Evolutionary conservation across 1,140 invertebrate species (phyloP).

Genomic region (Aphis craccivora): DNA sequence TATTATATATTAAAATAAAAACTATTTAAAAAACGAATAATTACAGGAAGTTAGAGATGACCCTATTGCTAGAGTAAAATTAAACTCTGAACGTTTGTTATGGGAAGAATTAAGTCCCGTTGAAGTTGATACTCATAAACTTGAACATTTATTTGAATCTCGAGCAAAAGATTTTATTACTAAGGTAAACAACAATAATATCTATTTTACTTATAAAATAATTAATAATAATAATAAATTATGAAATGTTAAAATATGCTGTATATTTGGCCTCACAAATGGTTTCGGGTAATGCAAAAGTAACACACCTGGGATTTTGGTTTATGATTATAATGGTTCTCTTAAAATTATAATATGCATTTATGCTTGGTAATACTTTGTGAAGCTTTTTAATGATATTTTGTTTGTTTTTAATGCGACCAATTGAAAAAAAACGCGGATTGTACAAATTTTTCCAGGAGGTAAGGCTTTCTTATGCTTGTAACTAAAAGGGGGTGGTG

Average conservation of each 20-base stretch:
- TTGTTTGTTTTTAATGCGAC: slow-evolving; percentile 58
- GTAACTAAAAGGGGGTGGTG: slow-evolving; percentile 5
- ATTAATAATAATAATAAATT: neutral
- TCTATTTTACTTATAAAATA: neutral
- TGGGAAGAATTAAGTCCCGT: slow-evolving; percentile 93
- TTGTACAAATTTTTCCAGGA: slow-evolving; percentile 49
- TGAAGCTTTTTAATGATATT: slow-evolving; percentile 55
- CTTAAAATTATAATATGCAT: slow-evolving; percentile 17
- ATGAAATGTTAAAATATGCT: slow-evolving; percentile 31
- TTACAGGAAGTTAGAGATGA: slow-evolving; percentile 85
- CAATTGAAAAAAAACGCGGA: slow-evolving; percentile 47
- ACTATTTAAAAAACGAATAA: neutral
- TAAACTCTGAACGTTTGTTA: slow-evolving; percentile 77
- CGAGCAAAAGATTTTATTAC: slow-evolving; percentile 93
- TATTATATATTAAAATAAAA: neutral
- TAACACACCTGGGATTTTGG: slow-evolving; percentile 33
- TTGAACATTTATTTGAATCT: slow-evolving; percentile 97
- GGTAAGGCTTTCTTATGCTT: slow-evolving; percentile 55
- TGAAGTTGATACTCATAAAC: slow-evolving; percentile 87
- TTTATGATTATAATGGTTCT: neutral
- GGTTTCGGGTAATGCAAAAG: slow-evolving; percentile 51
- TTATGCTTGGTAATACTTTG: slow-evolving; percentile 45
- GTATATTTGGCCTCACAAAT: slow-evolving; percentile 49
- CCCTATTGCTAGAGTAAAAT: slow-evolving; percentile 74
- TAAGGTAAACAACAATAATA: slow-evolving; percentile 73